Conservation (phyloP, 2,888 invertebrate species). For the Prosopocoilus inquinatus region DNA sequence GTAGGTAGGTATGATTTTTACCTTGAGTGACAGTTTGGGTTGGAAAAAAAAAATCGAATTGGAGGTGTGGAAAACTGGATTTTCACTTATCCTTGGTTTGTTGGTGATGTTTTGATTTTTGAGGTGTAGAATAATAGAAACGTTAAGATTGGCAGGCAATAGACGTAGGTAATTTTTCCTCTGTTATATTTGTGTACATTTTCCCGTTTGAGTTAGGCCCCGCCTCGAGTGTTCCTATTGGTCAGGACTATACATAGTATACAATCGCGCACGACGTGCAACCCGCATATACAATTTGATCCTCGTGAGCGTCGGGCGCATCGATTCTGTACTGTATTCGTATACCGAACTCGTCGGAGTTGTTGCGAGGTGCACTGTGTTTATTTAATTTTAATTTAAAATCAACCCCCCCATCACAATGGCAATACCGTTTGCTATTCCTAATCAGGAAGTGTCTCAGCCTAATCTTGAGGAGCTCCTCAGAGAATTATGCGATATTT, state of each 20-base stretch:
- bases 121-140: background rate
- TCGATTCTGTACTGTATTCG: conserved; percentile 3
- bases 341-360: conserved; percentile 1
- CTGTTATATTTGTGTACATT: conserved; percentile 11
- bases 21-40: too few species aligned
- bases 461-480: conserved; percentile 36
- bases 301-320: conserved; percentile 14
- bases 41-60: too few species aligned
- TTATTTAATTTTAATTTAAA: conserved; percentile 6
- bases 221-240: conserved; percentile 5
- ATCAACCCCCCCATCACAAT: conserved; percentile 31
- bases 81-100: too few species aligned
- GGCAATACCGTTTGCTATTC: conserved; percentile 49
- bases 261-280: conserved; percentile 7
- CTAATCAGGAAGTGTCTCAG: conserved; percentile 42
- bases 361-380: conserved; percentile 1
- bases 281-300: conserved; percentile 12
- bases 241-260: conserved; percentile 11
- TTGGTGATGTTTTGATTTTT: background rate
- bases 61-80: too few species aligned
- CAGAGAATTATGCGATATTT: conserved; percentile 30
- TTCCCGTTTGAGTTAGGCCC: conserved; percentile 7
- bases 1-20: too few species aligned
- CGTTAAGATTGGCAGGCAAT: conserved; percentile 1
- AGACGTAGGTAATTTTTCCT: conserved; percentile 10